Evolutionary conservation across 2,888 invertebrate genomes (phyloP), one percentile per base, ranked within the genome.

Genomic region (Clunio marinus): DNA sequence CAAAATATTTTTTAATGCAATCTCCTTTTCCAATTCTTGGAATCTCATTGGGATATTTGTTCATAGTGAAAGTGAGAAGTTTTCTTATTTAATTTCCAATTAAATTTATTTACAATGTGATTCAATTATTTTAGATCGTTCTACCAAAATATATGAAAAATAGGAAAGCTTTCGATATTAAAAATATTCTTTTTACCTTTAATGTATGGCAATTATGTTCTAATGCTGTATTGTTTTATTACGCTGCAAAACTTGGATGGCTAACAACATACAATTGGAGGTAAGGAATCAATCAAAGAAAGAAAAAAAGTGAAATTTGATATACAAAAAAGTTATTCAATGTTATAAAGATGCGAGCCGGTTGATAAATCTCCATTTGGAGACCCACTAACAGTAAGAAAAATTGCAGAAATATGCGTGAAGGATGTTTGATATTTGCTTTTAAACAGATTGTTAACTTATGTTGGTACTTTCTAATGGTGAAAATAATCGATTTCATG

Each of bases 191-290:
- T 20, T 22, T 15, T 8, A n/a, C 20, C 2, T 51, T 20, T 22
- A 51, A 51, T 22, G 17, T 51, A 2, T 51, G 17, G 20, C 51
- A 51, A 8, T 17, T 51, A 15, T 41, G n/a, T 10, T n/a, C 15
- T 15, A 51, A 22, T 20, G 22, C 20, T 17, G n/a, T 2, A 8
- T 51, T 51, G 5, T 20, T 51, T 8, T 51, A 51, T n/a, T 10
- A 41, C 10, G 41, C 41, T 41, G 10, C 41, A 15, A 41, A 10
- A n/a, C 41, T 41, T 10, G 41, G 41, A n/a, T 41, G 41, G 41
- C 41, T 41, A 41, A 41, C 41, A 41, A 41, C 10, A 10, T 41
- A 41, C 20, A 51, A 22, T 17, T 51, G 51, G 51, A 51, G 41
- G 41, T 41, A 41, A 41, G 10, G 41, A 41, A 41, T n/a, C 20